These are phyloP conservation scores for Tetramorium alpestre DNA, from an alignment of 1,140 invertebrate species.

Conservation along the genomic window DNA sequence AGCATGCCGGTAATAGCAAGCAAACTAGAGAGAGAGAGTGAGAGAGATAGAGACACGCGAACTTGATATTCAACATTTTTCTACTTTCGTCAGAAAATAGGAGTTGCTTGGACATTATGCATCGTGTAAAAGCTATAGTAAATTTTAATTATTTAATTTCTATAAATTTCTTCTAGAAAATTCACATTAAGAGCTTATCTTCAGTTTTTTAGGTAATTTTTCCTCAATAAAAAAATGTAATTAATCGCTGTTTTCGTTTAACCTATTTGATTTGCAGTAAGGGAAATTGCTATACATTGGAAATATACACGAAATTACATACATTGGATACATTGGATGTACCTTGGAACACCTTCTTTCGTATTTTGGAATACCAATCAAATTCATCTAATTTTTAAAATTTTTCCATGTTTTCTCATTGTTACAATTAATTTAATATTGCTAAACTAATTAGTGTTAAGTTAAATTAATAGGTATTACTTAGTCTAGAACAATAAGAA, in stretches of 20 bases:
- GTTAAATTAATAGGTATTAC: too few relatives aligned
- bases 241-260: background rate
- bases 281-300: too few relatives aligned
- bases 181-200: background rate
- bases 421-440: too few relatives aligned
- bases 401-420: too few relatives aligned
- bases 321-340: too few relatives aligned
- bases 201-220: background rate
- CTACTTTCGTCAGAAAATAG: slow-evolving; percentile 47
- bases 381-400: too few relatives aligned
- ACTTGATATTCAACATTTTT: slow-evolving; percentile 43
- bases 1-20: slow-evolving; percentile 85
- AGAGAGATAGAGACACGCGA: slow-evolving; percentile 64
- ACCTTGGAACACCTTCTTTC: too few relatives aligned
- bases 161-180: background rate
- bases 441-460: too few relatives aligned
- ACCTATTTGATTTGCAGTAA: background rate
- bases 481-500: too few relatives aligned
- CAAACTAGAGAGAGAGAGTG: slow-evolving; percentile 81
- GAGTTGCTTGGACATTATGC: background rate
- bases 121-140: background rate
- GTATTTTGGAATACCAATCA: too few relatives aligned
- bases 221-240: background rate
- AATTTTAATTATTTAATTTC: slow-evolving; percentile 18
- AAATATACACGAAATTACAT: too few relatives aligned